Evolutionary conservation across 2,113 vertebrate genomes (phyloP).

Genomic region (Fukomys damarensis): DNA sequence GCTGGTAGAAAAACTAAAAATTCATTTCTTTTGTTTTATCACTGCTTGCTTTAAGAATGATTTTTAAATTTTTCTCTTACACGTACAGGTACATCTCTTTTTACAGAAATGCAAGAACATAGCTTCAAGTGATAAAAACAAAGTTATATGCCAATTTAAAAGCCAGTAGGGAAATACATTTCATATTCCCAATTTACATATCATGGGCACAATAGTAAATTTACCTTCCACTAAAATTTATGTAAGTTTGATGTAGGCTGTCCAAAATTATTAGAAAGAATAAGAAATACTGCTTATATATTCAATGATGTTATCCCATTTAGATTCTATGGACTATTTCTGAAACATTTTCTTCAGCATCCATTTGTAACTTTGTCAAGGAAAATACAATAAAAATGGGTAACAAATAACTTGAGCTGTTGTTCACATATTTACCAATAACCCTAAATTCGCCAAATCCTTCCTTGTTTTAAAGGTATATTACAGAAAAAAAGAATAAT

Average conservation of each 20-base stretch:
- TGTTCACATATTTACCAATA: constrained; percentile 3
- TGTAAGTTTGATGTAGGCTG: neutral
- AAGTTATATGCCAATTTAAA: neutral
- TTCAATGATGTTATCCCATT: neutral
- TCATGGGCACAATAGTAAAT: constrained; percentile 29
- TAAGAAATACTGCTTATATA: neutral
- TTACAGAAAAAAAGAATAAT: neutral
- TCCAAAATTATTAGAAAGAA: neutral
- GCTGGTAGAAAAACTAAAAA: constrained; percentile 43
- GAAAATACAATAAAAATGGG: neutral
- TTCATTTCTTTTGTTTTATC: constrained; percentile 51
- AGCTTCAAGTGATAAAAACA: constrained; percentile 45
- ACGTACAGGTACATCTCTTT: constrained; percentile 47
- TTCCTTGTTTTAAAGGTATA: neutral
- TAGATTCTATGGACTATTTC: neutral
- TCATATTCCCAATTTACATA: neutral
- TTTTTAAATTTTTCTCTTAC: neutral
- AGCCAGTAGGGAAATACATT: constrained; percentile 20
- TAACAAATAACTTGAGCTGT: neutral
- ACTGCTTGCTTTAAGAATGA: constrained; percentile 56
- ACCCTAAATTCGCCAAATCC: neutral
- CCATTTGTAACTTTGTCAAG: neutral
- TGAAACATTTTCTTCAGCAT: neutral
- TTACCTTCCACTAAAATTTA: constrained; percentile 22
- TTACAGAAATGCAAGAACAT: constrained; percentile 41